Conservation (phyloP, 2,888 invertebrate species). For the Rhabditoides inermis region DNA sequence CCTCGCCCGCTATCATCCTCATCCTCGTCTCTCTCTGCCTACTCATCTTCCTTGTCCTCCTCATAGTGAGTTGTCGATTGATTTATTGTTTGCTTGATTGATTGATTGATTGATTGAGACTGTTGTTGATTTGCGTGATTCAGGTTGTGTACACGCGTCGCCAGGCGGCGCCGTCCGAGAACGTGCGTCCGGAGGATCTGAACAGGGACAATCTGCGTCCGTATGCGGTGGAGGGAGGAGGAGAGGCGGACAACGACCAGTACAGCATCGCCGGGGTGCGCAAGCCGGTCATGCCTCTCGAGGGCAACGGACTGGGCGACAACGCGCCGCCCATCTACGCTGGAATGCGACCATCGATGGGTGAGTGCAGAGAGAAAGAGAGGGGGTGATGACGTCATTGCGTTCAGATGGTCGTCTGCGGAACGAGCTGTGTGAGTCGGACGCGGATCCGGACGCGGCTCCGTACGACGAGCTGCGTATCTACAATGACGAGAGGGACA, state of each 20-base stretch:
- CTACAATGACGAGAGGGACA: constrained; percentile 78
- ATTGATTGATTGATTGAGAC: too few species aligned
- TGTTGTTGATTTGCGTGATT: too few species aligned
- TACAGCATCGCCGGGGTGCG: constrained; percentile 95
- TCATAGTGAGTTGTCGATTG: too few species aligned
- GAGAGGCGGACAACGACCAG: constrained; percentile 97
- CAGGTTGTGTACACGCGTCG: constrained; percentile 85
- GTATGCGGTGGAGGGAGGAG: constrained; percentile 97
- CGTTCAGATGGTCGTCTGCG: too few species aligned
- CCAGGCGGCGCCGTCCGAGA: constrained; percentile 65
- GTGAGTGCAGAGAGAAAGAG: constrained; percentile 10
- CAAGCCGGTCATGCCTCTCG: constrained; percentile 57
- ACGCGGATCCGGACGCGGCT: constrained; percentile 83
- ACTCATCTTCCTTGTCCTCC: too few species aligned
- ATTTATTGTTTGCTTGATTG: neutral
- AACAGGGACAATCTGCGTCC: constrained; percentile 97
- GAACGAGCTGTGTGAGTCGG: too few species aligned
- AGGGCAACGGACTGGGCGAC: constrained; percentile 31
- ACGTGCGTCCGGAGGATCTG: constrained; percentile 94
- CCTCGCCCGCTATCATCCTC: constrained; percentile 91
- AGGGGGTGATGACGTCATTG: too few species aligned
- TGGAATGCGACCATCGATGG: constrained; percentile 6
- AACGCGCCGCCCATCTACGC: constrained; percentile 26
- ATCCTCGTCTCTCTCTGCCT: constrained; percentile 92
- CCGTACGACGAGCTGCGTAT: constrained; percentile 96